Evolutionary conservation across 2,113 vertebrate genomes (phyloP).

Genomic region (Semnornis frantzii): DNA sequence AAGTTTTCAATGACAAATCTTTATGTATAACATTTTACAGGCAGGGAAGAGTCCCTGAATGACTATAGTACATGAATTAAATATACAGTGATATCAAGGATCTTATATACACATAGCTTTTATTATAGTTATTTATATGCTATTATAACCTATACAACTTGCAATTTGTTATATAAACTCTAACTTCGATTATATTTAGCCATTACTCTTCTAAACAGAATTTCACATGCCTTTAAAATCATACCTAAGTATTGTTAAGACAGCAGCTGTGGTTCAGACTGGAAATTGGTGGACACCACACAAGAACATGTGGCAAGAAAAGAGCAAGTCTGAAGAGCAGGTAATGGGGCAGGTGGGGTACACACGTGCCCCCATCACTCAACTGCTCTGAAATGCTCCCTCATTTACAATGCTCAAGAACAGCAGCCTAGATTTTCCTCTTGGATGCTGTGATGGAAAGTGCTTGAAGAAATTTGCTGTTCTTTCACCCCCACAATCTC

Average conservation of each 20-base stretch:
- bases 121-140: neutral
- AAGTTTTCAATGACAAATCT: neutral
- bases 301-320: rapidly evolving
- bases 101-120: neutral
- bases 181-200: neutral
- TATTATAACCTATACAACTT: neutral
- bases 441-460: neutral
- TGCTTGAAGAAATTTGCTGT: neutral
- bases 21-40: neutral
- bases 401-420: neutral
- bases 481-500: neutral
- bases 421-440: neutral
- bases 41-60: neutral
- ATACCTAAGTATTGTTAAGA: neutral
- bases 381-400: neutral
- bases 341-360: neutral
- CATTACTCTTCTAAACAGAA: neutral
- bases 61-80: neutral
- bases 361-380: neutral
- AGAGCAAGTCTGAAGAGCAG: neutral
- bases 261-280: neutral
- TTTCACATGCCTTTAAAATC: neutral
- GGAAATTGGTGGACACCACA: neutral
- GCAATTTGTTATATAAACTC: neutral
- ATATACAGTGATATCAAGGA: neutral